Evolutionary conservation across 1,140 invertebrate species (phyloP).

Genomic region (Luehdorfia chinensis): DNA sequence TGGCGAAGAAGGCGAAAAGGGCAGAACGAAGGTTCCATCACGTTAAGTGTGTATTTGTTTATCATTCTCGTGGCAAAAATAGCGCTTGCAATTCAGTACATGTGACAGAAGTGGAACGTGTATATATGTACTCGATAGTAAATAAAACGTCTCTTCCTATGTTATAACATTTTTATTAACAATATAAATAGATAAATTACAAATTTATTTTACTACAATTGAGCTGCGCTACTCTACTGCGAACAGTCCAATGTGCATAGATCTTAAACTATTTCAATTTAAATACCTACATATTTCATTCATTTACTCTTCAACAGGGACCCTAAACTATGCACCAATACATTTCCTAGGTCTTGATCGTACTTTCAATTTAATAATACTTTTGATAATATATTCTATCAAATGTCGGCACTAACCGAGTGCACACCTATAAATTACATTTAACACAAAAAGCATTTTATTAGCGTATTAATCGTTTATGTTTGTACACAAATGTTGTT

Average conservation of each 20-base stretch:
- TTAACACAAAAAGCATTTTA: conserved; percentile 42
- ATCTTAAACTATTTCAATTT: conserved; percentile 21
- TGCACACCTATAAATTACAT: conserved; percentile 19
- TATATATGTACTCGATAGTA: no score
- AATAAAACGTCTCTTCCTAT: conserved; percentile 41
- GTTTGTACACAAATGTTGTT: conserved; percentile 47
- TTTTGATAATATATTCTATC: conserved; percentile 15
- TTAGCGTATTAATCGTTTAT: conserved; percentile 32
- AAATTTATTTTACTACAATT: conserved; percentile 72
- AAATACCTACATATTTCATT: conserved; percentile 27
- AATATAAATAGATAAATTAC: conserved; percentile 75
- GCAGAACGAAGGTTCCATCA: no score
- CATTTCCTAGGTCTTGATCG: conserved; percentile 31
- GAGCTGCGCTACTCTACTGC: conserved; percentile 72
- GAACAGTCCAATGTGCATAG: conserved; percentile 68
- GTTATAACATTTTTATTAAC: conserved; percentile 75
- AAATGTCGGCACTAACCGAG: conserved; percentile 11
- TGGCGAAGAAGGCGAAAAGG: no score
- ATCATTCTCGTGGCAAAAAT: no score
- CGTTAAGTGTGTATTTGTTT: no score
- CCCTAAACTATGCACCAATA: conserved; percentile 54
- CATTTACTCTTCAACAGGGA: conserved; percentile 19
- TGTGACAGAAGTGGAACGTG: no score
- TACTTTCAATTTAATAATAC: conserved; percentile 14
- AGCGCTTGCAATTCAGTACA: no score